Percentiles rank a stretch among this genome's conserved stretches.
Evolutionary conservation across 37 sponge, comb jelly and placozoan genomes (phyloP).

Genomic region (Crambe crambe): DNA sequence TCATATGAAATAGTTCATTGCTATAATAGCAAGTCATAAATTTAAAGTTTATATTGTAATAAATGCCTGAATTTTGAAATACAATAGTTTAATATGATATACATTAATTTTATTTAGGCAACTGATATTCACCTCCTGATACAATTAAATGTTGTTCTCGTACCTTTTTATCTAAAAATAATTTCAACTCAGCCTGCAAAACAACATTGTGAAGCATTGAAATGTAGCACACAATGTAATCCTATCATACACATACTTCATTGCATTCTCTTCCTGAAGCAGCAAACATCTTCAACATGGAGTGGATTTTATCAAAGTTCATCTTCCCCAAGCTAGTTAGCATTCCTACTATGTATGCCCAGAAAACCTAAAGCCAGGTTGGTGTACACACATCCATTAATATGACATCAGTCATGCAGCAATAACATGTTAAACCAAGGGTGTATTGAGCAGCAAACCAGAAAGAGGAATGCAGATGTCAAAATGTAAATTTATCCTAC

Average conservation of each 20-base stretch:
- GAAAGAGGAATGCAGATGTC: neutral
- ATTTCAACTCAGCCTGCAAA: slow-evolving; percentile 58
- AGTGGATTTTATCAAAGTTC: slow-evolving; percentile 70
- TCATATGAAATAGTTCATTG: too few species aligned
- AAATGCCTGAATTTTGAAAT: neutral
- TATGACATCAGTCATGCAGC: neutral
- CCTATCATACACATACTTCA: neutral
- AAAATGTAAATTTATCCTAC: neutral
- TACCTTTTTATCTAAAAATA: slow-evolving; percentile 82
- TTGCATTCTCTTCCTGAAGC: slow-evolving; percentile 27
- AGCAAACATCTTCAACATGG: slow-evolving; percentile 79
- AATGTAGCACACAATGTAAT: too few species aligned
- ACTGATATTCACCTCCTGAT: slow-evolving; percentile 62
- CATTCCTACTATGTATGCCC: slow-evolving; percentile 81
- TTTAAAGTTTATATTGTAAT: neutral
- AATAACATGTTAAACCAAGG: neutral
- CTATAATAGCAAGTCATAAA: too few species aligned
- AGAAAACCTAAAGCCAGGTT: slow-evolving; percentile 46
- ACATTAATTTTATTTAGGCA: slow-evolving; percentile 7
- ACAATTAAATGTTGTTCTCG: slow-evolving; percentile 64
- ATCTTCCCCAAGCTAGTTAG: slow-evolving; percentile 79
- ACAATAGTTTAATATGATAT: neutral
- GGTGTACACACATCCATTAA: neutral
- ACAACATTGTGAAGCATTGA: neutral
- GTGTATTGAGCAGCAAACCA: neutral